Evolutionary conservation across 2,113 vertebrate genomes (phyloP).

Genomic region (Lepus timidus): DNA sequence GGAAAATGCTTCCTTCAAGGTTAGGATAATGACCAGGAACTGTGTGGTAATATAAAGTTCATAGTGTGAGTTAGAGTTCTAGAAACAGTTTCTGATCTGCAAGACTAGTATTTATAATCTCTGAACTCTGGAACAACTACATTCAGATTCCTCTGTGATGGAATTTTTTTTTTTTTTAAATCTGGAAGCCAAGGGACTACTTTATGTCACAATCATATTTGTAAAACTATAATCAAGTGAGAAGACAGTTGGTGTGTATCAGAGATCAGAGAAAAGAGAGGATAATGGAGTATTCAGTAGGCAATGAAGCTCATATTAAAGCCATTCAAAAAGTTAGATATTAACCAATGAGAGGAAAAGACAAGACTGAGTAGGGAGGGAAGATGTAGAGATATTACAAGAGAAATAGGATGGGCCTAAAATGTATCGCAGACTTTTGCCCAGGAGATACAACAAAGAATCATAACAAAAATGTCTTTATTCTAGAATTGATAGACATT

Average conservation of each 20-base stretch:
- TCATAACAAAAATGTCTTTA: neutral
- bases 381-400: neutral
- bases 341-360: neutral
- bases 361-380: neutral
- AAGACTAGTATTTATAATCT: constrained; percentile 39
- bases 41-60: neutral
- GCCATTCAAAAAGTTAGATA: neutral
- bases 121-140: neutral
- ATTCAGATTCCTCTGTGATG: neutral
- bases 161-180: constrained; percentile 33
- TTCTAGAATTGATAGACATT: neutral
- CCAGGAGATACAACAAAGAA: neutral
- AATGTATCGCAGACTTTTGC: neutral
- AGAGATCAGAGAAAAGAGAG: neutral
- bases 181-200: neutral
- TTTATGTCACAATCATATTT: neutral
- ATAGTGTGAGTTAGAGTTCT: neutral
- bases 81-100: neutral
- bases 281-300: neutral
- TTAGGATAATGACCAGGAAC: neutral
- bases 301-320: neutral
- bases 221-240: neutral
- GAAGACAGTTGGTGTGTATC: neutral
- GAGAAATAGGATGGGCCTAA: neutral
- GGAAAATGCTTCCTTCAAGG: neutral